These are phyloP conservation scores for Falcaria lacertinaria DNA, from an alignment of 2,888 invertebrate genomes.

Conservation along the genomic window DNA sequence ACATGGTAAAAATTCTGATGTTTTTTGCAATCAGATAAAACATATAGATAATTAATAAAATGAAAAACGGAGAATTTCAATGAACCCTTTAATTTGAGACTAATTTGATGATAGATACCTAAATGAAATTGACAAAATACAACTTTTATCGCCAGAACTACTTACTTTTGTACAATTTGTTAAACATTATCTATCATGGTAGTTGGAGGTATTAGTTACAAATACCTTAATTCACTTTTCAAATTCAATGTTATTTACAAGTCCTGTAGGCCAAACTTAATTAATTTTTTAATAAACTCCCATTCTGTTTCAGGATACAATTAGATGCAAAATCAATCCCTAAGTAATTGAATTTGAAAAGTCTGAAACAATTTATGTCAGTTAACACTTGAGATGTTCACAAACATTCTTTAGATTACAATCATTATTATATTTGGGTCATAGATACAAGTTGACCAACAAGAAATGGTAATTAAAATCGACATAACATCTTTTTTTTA, in stretches of 20 bases:
- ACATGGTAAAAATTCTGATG: no score
- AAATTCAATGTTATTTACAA: neutral
- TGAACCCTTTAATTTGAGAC: conserved; percentile 72
- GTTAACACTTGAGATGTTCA: conserved; percentile 13
- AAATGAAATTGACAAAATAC: conserved; percentile 33
- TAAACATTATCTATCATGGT: conserved; percentile 10
- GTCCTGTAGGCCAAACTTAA: neutral
- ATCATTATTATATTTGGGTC: conserved; percentile 17
- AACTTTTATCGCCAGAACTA: conserved; percentile 23
- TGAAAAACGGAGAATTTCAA: conserved; percentile 27
- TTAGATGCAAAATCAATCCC: neutral
- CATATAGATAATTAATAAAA: conserved; percentile 12
- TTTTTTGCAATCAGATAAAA: no score
- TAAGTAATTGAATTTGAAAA: neutral
- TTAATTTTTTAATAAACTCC: neutral
- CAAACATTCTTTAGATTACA: conserved; percentile 19
- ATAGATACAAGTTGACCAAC: conserved; percentile 20
- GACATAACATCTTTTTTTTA: conserved; percentile 14
- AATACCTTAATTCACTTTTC: neutral
- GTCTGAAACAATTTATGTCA: conserved; percentile 7
- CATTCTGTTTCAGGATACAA: neutral
- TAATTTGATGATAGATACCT: conserved; percentile 48
- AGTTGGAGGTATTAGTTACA: conserved; percentile 10
- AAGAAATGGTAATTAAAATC: conserved; percentile 16
- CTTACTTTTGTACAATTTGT: conserved; percentile 19